phyloP scores from a whole-genome alignment of 2,113 vertebrate species.

The Limanda limanda region DNA sequence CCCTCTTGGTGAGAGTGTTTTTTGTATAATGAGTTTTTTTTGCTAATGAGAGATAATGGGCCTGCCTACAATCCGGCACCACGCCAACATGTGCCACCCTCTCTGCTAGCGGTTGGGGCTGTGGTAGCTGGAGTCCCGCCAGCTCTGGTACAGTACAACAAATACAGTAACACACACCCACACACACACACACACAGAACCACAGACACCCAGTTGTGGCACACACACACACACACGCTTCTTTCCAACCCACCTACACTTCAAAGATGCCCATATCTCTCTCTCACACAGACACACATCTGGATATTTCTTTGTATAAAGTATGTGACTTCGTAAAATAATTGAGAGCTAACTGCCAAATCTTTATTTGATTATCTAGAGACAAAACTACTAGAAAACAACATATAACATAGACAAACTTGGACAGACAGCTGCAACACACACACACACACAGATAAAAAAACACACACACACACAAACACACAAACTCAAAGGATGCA shows the following conservation, averaged over 20 bases:
- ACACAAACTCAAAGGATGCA: slow-evolving; percentile 75
- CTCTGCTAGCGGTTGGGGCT: slow-evolving; percentile 72
- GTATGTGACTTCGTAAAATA: slow-evolving; percentile 9
- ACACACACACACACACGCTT: slow-evolving; percentile 20
- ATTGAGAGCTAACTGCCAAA: slow-evolving; percentile 14
- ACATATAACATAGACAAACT: slow-evolving; percentile 58
- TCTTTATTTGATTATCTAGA: slow-evolving; percentile 58
- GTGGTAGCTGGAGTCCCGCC: slow-evolving; percentile 76
- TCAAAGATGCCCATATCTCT: slow-evolving; percentile 16
- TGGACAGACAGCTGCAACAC: slow-evolving; percentile 72
- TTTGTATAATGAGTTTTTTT: slow-evolving; percentile 79
- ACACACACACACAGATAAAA: slow-evolving; percentile 28
- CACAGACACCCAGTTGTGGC: slow-evolving; percentile 46
- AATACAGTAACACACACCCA: slow-evolving; percentile 64
- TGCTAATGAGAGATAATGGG: slow-evolving; percentile 84
- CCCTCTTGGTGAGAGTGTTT: slow-evolving; percentile 74
- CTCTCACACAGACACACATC: slow-evolving; percentile 44
- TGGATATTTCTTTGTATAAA: slow-evolving; percentile 28
- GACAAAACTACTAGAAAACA: slow-evolving; percentile 59
- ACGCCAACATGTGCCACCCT: slow-evolving; percentile 74
- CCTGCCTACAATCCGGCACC: slow-evolving; percentile 78
- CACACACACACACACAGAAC: slow-evolving; percentile 22
- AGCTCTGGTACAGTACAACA: slow-evolving; percentile 70
- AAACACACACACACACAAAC: slow-evolving; percentile 30
- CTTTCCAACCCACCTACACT: slow-evolving; percentile 31